These are phyloP conservation scores for Semnornis frantzii DNA, from an alignment of 2,113 vertebrate species.

Conservation along the genomic window DNA sequence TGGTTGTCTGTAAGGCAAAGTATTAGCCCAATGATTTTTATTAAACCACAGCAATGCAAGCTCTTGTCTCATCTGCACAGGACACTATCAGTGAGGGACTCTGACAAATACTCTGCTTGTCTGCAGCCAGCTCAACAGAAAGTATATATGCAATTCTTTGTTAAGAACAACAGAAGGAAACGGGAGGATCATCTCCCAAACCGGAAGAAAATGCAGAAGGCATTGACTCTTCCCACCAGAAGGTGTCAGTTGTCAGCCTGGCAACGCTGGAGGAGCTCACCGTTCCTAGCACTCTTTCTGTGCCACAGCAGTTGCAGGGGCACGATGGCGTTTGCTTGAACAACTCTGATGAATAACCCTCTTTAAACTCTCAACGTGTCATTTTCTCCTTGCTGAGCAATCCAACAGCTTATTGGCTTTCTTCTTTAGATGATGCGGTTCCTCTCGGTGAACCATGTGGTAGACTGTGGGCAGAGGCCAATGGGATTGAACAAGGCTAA, in stretches of 20 bases:
- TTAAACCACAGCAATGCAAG: background rate
- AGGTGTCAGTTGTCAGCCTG: background rate
- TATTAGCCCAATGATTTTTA: background rate
- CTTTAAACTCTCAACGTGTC: background rate
- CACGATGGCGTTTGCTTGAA: background rate
- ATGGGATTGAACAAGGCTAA: no score
- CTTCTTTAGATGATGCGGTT: background rate
- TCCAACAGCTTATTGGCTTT: background rate
- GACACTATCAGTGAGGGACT: background rate
- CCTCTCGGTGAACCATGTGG: background rate
- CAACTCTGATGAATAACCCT: background rate
- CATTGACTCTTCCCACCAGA: background rate
- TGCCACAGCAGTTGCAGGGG: background rate
- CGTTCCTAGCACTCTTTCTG: background rate
- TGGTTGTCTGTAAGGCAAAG: background rate
- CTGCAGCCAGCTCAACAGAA: background rate
- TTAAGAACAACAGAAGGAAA: background rate
- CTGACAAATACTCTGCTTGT: background rate
- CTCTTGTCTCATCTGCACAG: background rate
- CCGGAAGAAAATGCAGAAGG: background rate
- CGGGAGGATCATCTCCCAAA: rapidly evolving
- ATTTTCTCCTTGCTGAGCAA: background rate
- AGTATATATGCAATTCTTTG: rapidly evolving
- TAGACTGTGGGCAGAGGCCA: no score
- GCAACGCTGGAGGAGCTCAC: background rate